Conservation (phyloP, 2,113 vertebrate genomes). For the Hypomesus transpacificus region DNA sequence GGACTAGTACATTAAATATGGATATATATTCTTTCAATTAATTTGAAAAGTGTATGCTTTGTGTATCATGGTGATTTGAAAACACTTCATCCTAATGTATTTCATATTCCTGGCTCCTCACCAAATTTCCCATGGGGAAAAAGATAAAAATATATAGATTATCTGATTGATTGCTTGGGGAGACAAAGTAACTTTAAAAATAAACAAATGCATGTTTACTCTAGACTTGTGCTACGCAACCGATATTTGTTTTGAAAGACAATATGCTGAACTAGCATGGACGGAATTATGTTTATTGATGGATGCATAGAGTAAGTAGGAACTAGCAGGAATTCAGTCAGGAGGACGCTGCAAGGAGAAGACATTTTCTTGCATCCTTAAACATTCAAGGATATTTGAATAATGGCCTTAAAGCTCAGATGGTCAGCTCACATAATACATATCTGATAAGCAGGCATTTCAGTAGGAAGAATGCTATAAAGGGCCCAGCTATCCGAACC, state of each 20-base stretch:
- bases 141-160: not conserved
- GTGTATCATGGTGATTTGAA: not conserved
- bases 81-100: not conserved
- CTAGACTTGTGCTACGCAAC: not conserved
- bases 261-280: slow-evolving; percentile 16
- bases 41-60: not conserved
- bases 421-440: slow-evolving; percentile 25
- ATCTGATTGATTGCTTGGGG: not conserved
- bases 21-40: too few relatives aligned
- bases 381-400: not conserved
- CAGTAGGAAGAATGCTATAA: slow-evolving; percentile 1
- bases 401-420: not conserved
- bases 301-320: slow-evolving; percentile 23
- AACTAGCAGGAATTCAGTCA: not conserved
- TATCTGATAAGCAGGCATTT: slow-evolving; percentile 26
- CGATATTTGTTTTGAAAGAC: not conserved
- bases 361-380: not conserved
- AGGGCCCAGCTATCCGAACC: slow-evolving; percentile 36
- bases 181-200: not conserved
- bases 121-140: not conserved
- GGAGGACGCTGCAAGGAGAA: not conserved
- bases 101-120: not conserved
- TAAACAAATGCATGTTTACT: not conserved
- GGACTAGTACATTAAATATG: too few relatives aligned
- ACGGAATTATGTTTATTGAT: slow-evolving; percentile 37